Evolutionary conservation across 1,140 invertebrate genomes (phyloP).

Genomic region (Drosophila orena): DNA sequence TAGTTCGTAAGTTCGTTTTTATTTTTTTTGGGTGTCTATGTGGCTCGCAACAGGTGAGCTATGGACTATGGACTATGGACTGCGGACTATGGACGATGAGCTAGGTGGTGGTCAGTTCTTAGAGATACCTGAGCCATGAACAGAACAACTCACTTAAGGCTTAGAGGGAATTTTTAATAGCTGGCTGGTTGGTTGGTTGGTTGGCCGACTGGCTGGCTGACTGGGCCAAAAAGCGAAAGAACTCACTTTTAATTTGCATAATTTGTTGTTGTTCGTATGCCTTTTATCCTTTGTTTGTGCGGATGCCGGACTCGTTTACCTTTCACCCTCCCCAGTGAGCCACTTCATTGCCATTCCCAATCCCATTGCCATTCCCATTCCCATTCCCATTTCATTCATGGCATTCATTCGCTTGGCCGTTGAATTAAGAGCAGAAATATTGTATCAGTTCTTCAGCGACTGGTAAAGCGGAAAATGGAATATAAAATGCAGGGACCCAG

Average conservation of each 20-base stretch:
- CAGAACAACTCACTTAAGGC: constrained; percentile 49
- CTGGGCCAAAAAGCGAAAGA: constrained; percentile 15
- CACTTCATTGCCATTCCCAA: constrained; percentile 32
- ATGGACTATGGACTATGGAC: neutral
- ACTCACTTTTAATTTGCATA: constrained; percentile 76
- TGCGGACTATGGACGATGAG: no score
- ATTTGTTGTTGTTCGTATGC: constrained; percentile 49
- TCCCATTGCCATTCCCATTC: constrained; percentile 30
- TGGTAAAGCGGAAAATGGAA: constrained; percentile 76
- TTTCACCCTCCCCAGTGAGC: constrained; percentile 6
- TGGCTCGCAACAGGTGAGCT: constrained; percentile 45
- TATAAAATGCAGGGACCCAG: constrained; percentile 60
- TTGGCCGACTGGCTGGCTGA: neutral
- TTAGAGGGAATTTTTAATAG: constrained; percentile 46
- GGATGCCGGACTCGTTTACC: constrained; percentile 37
- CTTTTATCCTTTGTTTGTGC: constrained; percentile 53
- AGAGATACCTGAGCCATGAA: constrained; percentile 14
- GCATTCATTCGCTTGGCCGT: constrained; percentile 63
- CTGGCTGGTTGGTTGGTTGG: neutral
- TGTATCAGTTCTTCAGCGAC: constrained; percentile 76
- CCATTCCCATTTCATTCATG: no score
- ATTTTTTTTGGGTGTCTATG: neutral
- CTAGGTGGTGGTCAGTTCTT: constrained; percentile 18
- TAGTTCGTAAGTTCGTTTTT: constrained; percentile 35
- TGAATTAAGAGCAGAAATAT: constrained; percentile 79